These are phyloP conservation scores for Scrobipalpa costella DNA, from an alignment of 2,888 invertebrate genomes.

Conservation along the genomic window DNA sequence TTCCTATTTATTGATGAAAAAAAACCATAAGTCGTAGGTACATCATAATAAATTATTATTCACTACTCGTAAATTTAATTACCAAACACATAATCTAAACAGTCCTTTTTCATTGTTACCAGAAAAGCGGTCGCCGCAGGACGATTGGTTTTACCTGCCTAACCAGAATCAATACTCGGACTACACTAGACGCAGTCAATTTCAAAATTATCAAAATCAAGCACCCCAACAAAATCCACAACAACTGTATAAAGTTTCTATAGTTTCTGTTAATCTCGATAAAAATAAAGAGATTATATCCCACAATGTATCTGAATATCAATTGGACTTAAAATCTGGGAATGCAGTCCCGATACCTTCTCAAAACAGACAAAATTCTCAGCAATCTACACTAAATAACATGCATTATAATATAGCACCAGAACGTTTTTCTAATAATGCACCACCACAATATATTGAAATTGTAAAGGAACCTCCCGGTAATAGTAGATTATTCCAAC, in stretches of 20 bases:
- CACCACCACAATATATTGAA: not conserved
- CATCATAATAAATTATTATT: too few relatives aligned
- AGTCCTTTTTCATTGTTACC: constrained; percentile 24
- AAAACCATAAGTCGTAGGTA: too few relatives aligned
- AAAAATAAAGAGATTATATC: not conserved
- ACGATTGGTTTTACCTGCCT: constrained; percentile 31
- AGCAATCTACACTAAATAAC: not conserved
- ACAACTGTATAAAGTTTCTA: not conserved
- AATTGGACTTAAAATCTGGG: constrained; percentile 5
- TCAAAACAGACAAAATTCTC: not conserved
- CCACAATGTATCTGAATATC: not conserved
- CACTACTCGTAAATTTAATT: too few relatives aligned
- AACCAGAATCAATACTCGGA: constrained; percentile 28
- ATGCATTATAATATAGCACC: not conserved
- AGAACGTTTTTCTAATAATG: not conserved
- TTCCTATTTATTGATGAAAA: not conserved
- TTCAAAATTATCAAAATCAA: constrained; percentile 1
- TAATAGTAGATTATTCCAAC: constrained; percentile 24
- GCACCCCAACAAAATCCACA: not conserved
- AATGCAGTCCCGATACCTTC: not conserved
- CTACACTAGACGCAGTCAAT: not conserved
- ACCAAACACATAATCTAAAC: too few relatives aligned
- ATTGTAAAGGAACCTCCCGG: constrained; percentile 7
- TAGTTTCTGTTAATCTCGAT: not conserved
- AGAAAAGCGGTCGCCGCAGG: constrained; percentile 36